Evolutionary conservation across 2,797 vertebrate genomes (phyloP).

Genomic region (Australoheros facetus): DNA sequence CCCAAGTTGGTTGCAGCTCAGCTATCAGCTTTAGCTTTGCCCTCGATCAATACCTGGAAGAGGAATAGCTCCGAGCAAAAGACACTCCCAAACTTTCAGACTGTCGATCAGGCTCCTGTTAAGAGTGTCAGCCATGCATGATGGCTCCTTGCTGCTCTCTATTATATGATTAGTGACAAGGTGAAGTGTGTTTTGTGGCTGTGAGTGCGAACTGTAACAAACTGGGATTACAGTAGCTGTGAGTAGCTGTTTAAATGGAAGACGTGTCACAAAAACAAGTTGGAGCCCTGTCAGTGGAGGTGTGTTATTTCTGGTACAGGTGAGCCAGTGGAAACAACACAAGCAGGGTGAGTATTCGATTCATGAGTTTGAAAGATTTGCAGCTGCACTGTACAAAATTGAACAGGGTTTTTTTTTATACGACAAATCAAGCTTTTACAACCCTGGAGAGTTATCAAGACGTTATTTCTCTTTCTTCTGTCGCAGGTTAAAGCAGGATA

Average conservation of each 20-base stretch:
- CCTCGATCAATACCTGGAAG: constrained; percentile 66
- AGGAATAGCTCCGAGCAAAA: constrained; percentile 59
- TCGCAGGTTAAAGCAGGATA: background rate
- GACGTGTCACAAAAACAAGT: background rate
- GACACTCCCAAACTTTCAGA: constrained; percentile 40
- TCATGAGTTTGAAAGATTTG: background rate
- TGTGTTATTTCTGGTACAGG: background rate
- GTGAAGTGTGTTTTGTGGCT: background rate
- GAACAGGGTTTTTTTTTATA: background rate
- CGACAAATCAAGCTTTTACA: background rate
- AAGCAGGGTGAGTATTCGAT: background rate
- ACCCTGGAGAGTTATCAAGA: background rate
- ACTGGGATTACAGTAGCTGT: background rate
- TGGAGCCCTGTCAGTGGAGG: background rate
- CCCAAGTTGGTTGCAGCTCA: constrained; percentile 60
- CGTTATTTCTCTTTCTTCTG: background rate
- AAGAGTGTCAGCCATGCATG: constrained; percentile 3
- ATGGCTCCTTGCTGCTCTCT: background rate
- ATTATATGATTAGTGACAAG: background rate
- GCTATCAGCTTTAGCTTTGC: constrained; percentile 58
- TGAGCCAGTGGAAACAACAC: background rate
- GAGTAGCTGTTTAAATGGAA: background rate
- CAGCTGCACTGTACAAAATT: background rate
- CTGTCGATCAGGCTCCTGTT: constrained; percentile 46
- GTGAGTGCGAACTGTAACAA: constrained; percentile 1